phyloP scores from a whole-genome alignment of 2,888 invertebrate genomes.

The Drosophila pseudotalamancana region DNA sequence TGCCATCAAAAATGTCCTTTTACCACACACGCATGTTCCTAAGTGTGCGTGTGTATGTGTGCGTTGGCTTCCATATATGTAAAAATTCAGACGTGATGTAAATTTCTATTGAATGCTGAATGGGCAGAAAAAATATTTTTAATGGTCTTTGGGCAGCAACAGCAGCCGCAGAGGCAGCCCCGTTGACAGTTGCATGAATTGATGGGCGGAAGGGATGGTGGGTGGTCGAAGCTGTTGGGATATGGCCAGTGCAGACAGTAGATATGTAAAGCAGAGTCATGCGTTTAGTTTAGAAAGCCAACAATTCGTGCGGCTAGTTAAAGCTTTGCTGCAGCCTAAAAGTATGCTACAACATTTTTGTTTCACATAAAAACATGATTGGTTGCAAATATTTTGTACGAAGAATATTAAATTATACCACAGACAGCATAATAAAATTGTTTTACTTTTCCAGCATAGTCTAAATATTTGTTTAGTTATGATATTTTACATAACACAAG shows the following conservation, averaged over 20 bases:
- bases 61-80: conserved; percentile 41
- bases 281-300: conserved; percentile 34
- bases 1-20: conserved; percentile 73
- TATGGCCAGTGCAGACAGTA: neutral
- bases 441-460: neutral
- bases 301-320: conserved; percentile 45
- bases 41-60: neutral
- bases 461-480: neutral
- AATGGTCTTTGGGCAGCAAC: conserved; percentile 67
- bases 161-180: conserved; percentile 23
- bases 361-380: neutral
- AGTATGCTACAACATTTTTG: conserved; percentile 13
- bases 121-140: conserved; percentile 78
- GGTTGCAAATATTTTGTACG: neutral
- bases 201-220: conserved; percentile 10
- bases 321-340: conserved; percentile 28
- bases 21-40: conserved; percentile 27
- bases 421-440: neutral
- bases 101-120: conserved; percentile 80
- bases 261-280: conserved; percentile 45
- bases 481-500: neutral
- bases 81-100: conserved; percentile 79
- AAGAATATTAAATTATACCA: neutral
- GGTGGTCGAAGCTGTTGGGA: neutral
- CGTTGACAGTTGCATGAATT: conserved; percentile 58